Evolutionary conservation across 2,113 vertebrate species (phyloP).

Genomic region (Melanotaenia duboulayi): DNA sequence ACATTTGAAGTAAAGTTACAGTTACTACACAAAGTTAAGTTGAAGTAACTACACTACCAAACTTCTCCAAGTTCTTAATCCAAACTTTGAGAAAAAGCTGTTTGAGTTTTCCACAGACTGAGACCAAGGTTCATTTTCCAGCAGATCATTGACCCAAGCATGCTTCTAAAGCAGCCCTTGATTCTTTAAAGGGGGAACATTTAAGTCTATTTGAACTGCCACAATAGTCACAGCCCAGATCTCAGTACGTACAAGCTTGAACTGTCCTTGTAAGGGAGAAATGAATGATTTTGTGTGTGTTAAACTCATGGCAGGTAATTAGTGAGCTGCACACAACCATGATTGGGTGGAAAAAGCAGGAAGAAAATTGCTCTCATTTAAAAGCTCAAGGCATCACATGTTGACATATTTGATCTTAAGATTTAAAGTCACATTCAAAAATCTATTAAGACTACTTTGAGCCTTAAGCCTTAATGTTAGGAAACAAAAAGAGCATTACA

Average conservation of each 20-base stretch:
- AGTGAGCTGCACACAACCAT: slow-evolving; percentile 48
- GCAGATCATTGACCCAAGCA: too few species aligned
- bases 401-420: slow-evolving; percentile 23
- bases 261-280: slow-evolving; percentile 43
- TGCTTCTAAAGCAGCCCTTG: too few species aligned
- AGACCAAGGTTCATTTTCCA: too few species aligned
- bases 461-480: slow-evolving; percentile 15
- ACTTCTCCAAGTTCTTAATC: too few species aligned
- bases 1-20: neutral
- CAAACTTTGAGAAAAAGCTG: too few species aligned
- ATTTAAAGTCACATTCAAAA: neutral
- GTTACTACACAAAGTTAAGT: too few species aligned
- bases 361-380: slow-evolving; percentile 7
- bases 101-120: too few species aligned
- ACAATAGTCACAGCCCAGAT: too few species aligned
- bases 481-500: slow-evolving; percentile 20
- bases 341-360: neutral
- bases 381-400: slow-evolving; percentile 19
- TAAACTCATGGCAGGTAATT: slow-evolving; percentile 72
- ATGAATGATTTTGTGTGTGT: slow-evolving; percentile 61
- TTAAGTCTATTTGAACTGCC: too few species aligned
- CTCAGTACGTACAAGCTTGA: slow-evolving; percentile 14
- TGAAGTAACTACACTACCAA: too few species aligned
- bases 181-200: too few species aligned
- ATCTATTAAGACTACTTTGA: neutral